phyloP scores from a whole-genome alignment of 2,113 vertebrate species.

The Bolborhynchus lineola region DNA sequence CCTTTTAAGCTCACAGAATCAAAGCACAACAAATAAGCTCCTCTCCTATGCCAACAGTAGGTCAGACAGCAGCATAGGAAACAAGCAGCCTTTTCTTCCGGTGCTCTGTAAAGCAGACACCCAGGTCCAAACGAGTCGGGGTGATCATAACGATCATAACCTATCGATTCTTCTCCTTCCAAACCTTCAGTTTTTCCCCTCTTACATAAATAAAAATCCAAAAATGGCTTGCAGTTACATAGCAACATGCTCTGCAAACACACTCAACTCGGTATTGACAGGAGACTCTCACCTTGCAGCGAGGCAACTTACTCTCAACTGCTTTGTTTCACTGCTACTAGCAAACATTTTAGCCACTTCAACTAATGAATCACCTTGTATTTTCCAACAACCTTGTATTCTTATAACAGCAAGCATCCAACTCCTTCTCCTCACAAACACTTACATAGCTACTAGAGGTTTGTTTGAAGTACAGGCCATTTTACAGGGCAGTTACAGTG shows the following conservation, averaged over 20 bases:
- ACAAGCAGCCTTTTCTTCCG: not conserved
- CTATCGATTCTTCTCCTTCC: not conserved
- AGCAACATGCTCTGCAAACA: not conserved
- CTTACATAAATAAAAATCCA: not conserved
- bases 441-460: not conserved
- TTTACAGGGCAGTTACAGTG: not conserved
- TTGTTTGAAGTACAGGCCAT: not conserved
- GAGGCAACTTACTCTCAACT: not conserved
- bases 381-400: not conserved
- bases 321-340: not conserved
- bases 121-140: accelerated
- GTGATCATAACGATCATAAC: not conserved
- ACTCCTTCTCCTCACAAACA: not conserved
- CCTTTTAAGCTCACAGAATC: not conserved
- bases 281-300: not conserved
- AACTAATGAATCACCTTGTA: not conserved
- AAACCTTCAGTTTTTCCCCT: not conserved
- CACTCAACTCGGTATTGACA: not conserved
- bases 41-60: accelerated
- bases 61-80: not conserved
- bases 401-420: not conserved
- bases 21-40: not conserved
- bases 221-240: not conserved
- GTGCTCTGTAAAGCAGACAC: not conserved
- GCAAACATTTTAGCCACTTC: not conserved